Percentiles rank a stretch among this genome's conserved stretches.
Conservation (phyloP, 2,888 invertebrate genomes). For the Macrosoma leucophasiata region DNA sequence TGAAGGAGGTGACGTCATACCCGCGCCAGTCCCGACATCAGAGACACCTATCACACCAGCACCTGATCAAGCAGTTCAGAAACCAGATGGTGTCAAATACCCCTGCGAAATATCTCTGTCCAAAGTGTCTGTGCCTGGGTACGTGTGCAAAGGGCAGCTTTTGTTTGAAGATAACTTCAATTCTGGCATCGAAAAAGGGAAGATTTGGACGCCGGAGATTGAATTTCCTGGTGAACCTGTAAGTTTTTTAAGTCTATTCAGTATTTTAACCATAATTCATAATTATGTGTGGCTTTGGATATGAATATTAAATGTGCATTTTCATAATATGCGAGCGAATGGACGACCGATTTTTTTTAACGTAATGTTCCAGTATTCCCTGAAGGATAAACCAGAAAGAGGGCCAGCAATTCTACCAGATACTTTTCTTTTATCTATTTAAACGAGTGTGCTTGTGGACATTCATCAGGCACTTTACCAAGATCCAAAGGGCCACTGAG, state of each 20-base stretch:
- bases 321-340: neutral
- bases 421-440: too few species aligned
- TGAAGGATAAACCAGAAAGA: too few species aligned
- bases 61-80: slow-evolving; percentile 2
- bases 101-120: slow-evolving; percentile 53
- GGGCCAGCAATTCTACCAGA: too few species aligned
- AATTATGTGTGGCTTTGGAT: neutral
- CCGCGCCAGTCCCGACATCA: slow-evolving; percentile 5
- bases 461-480: too few species aligned
- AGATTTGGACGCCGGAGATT: slow-evolving; percentile 75
- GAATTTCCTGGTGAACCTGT: slow-evolving; percentile 79
- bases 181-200: slow-evolving; percentile 47
- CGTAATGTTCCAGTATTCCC: too few species aligned
- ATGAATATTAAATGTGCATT: neutral
- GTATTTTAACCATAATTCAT: neutral
- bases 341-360: neutral
- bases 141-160: slow-evolving; percentile 73
- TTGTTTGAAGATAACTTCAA: slow-evolving; percentile 80
- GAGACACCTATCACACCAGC: slow-evolving; percentile 10
- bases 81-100: slow-evolving; percentile 23
- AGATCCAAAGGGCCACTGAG: too few species aligned
- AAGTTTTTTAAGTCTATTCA: slow-evolving; percentile 30
- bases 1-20: slow-evolving; percentile 7
- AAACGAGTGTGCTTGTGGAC: too few species aligned
- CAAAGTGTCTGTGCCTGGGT: slow-evolving; percentile 46